Base-by-base conservation (phyloP, 2,888 invertebrate species). In the Leptinotarsa juncta region DNA sequence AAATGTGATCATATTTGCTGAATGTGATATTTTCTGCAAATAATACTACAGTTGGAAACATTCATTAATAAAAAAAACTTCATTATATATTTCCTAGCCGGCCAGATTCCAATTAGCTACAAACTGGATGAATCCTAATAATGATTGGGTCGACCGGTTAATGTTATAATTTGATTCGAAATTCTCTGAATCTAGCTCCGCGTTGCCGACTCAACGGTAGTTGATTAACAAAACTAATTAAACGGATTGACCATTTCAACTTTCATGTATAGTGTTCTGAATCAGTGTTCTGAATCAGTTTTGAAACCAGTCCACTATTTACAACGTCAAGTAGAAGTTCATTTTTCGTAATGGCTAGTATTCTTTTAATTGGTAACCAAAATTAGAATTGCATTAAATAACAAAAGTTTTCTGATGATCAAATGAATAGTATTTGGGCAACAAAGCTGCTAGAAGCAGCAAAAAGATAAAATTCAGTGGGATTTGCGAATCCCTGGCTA, bases 161-260 rank as follows among this genome's bases (percentile, higher is more conserved):
- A 69, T 69, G 73, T 73, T 69, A 73, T 73, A 73, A 73, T 73
- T 73, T 69, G 69, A 73, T 73, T 73, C 65, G 66, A 65, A 73
- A 69, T 68, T 73, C 69, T 69, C 73, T 55, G 69, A 73, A 73
- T 65, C 69, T 51, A 53, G 69, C 53, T 18, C 53, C 7, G 53
- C 18, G 10, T 53, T 18, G 16, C 53, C 5, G n/a, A 51, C 51
- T 53, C 53, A 18, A 53, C 53, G 16, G 53, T 53, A 18, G 53
- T 18, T 53, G 53, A 53, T 53, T 53, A 16, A 18, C 53, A 16
- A 53, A 53, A 53, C 53, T 53, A 53, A 53, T 53, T 53, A 53
- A 53, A 53, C 53, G 53, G 2, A 53, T 7, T 53, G 18, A 10
- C 5, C 18, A 53, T 53, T 53, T 18, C 3, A 53, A 53, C 53